These are phyloP conservation scores for Leptinotarsa rubiginosa DNA, from an alignment of 2,888 invertebrate species.

Conservation along the genomic window DNA sequence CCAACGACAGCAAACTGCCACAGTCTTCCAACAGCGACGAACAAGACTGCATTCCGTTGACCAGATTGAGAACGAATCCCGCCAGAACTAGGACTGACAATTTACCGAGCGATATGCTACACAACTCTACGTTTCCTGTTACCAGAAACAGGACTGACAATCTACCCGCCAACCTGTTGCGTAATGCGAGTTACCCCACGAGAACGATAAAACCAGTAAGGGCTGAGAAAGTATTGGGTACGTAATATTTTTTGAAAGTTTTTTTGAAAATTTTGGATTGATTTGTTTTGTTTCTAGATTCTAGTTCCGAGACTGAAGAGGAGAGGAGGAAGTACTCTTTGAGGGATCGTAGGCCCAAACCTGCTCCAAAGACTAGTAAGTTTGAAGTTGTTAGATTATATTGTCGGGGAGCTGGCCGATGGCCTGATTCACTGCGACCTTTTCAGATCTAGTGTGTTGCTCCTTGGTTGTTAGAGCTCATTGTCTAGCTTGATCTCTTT, in stretches of 20 bases:
- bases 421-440: too few species aligned
- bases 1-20: constrained; percentile 20
- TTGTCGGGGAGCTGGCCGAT: too few species aligned
- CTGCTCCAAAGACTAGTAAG: constrained; percentile 57
- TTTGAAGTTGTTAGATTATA: neutral
- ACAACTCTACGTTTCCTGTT: neutral
- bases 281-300: constrained; percentile 34
- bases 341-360: constrained; percentile 60
- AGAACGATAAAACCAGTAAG: constrained; percentile 16
- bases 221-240: constrained; percentile 25
- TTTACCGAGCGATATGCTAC: neutral
- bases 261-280: neutral
- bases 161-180: neutral
- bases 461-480: too few species aligned
- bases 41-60: constrained; percentile 29
- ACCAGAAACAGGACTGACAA: neutral
- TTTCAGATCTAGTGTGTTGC: too few species aligned
- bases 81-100: constrained; percentile 25
- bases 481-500: too few species aligned
- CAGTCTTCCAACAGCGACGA: constrained; percentile 31
- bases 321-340: constrained; percentile 59
- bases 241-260: neutral
- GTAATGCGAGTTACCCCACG: constrained; percentile 25
- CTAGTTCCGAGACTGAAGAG: constrained; percentile 58
- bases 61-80: constrained; percentile 34